phyloP scores from a whole-genome alignment of 1,140 invertebrate genomes.

The Drosophila subpulchrella region DNA sequence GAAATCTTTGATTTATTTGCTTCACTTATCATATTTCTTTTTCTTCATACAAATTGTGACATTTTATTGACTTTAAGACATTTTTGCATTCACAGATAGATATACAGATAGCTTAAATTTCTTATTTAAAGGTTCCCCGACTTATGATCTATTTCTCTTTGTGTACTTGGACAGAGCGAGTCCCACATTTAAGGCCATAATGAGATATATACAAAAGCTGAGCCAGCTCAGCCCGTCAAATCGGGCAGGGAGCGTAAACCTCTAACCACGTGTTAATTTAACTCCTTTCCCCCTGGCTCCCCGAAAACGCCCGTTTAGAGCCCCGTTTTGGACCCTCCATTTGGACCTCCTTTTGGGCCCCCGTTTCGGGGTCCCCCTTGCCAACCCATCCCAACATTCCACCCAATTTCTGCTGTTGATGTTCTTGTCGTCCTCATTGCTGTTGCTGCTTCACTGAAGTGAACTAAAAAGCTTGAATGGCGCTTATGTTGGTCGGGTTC shows the following conservation, averaged over 20 bases:
- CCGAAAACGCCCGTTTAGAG: neutral
- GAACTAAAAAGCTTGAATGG: slow-evolving; percentile 82
- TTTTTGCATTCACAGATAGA: too few species aligned
- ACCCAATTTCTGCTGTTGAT: slow-evolving; percentile 58
- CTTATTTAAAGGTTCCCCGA: neutral
- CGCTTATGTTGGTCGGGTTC: slow-evolving; percentile 70
- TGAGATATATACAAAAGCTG: slow-evolving; percentile 78
- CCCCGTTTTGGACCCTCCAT: neutral
- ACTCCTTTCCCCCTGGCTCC: slow-evolving; percentile 55
- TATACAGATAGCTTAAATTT: too few species aligned
- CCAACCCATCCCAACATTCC: slow-evolving; percentile 10
- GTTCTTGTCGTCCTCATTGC: slow-evolving; percentile 64
- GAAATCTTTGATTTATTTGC: too few species aligned
- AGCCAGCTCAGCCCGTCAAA: slow-evolving; percentile 68
- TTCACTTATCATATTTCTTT: too few species aligned
- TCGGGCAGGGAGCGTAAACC: slow-evolving; percentile 73
- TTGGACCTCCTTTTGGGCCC: neutral
- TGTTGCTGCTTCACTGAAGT: slow-evolving; percentile 58
- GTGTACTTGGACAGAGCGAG: slow-evolving; percentile 29
- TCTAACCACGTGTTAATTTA: slow-evolving; percentile 81
- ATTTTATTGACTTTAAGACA: too few species aligned
- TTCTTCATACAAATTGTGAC: too few species aligned
- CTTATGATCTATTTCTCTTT: neutral
- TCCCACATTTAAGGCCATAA: slow-evolving; percentile 71
- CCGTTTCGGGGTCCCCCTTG: neutral